Evolutionary conservation across 1,140 invertebrate genomes (phyloP).

Genomic region (Heliconius hermathena): DNA sequence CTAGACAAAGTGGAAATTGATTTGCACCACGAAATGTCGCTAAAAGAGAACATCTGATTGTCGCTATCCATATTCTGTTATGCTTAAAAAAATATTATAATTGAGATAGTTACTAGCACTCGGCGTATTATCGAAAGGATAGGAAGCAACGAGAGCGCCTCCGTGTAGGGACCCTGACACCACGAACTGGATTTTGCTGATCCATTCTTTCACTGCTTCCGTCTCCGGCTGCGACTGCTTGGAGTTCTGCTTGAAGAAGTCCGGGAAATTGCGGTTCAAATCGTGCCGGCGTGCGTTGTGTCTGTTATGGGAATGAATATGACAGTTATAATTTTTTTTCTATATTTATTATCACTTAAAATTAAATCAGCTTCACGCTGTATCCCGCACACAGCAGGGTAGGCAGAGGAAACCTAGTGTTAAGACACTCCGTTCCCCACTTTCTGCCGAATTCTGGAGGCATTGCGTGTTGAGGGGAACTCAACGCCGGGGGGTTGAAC

Average conservation of each 20-base stretch:
- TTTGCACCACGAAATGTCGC: too few relatives aligned
- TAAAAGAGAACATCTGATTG: too few relatives aligned
- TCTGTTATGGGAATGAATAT: conserved; percentile 69
- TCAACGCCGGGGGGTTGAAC: too few relatives aligned
- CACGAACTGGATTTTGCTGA: conserved; percentile 95
- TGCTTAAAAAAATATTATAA: neutral
- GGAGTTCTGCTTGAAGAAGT: conserved; percentile 95
- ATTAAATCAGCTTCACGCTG: too few relatives aligned
- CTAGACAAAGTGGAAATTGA: too few relatives aligned
- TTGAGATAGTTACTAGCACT: conserved; percentile 90
- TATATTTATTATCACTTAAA: too few relatives aligned
- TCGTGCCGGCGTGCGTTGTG: conserved; percentile 94
- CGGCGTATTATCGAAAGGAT: conserved; percentile 95
- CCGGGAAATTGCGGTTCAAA: conserved; percentile 95
- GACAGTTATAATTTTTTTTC: neutral
- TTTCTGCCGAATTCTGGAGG: too few relatives aligned
- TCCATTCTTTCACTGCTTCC: conserved; percentile 96
- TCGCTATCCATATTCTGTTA: too few relatives aligned
- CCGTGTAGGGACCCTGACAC: conserved; percentile 95
- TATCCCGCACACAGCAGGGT: too few relatives aligned
- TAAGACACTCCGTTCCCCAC: too few relatives aligned
- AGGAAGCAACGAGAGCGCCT: conserved; percentile 95
- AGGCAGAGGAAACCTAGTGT: too few relatives aligned
- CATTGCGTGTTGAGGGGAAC: too few relatives aligned
- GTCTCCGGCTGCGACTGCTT: conserved; percentile 95